phyloP scores from a whole-genome alignment of 2,888 invertebrate genomes.

The Clitarchus hookeri region DNA sequence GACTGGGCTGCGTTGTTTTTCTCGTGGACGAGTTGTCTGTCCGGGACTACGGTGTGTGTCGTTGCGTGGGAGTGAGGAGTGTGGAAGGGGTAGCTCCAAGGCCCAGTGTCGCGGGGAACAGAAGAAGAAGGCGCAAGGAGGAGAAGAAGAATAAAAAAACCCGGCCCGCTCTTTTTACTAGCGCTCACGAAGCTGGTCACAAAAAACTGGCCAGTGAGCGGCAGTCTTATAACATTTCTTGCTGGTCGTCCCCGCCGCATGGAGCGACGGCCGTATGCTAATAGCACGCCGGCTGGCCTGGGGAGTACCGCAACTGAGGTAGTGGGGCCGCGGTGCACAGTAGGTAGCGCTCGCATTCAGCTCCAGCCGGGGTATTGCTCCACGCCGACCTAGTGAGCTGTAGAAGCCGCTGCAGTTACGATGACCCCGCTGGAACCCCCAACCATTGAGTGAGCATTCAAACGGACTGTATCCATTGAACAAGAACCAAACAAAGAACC shows the following conservation, averaged over 20 bases:
- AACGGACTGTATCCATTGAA: too few species aligned
- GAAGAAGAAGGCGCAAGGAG: background rate
- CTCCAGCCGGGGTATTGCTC: too few species aligned
- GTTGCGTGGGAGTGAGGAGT: background rate
- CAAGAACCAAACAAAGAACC: too few species aligned
- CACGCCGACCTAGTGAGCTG: too few species aligned
- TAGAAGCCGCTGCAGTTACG: too few species aligned
- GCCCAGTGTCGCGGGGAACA: background rate
- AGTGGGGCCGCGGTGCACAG: too few species aligned
- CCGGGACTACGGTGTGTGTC: background rate
- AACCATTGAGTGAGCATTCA: too few species aligned
- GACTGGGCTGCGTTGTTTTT: too few species aligned
- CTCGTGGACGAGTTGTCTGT: too few species aligned
- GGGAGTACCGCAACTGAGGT: too few species aligned
- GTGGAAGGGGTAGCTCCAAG: background rate
- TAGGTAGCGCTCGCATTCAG: too few species aligned
- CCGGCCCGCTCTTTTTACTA: background rate
- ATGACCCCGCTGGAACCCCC: too few species aligned
- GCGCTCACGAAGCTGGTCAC: background rate
- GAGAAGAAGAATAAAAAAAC: background rate
- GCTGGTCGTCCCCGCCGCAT: background rate
- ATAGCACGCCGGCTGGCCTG: background rate
- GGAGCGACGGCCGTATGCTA: background rate
- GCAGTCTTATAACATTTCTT: background rate
- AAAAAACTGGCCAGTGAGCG: background rate